These are phyloP conservation scores for Plebejus anna DNA, from an alignment of 2,888 invertebrate genomes.

Conservation along the genomic window DNA sequence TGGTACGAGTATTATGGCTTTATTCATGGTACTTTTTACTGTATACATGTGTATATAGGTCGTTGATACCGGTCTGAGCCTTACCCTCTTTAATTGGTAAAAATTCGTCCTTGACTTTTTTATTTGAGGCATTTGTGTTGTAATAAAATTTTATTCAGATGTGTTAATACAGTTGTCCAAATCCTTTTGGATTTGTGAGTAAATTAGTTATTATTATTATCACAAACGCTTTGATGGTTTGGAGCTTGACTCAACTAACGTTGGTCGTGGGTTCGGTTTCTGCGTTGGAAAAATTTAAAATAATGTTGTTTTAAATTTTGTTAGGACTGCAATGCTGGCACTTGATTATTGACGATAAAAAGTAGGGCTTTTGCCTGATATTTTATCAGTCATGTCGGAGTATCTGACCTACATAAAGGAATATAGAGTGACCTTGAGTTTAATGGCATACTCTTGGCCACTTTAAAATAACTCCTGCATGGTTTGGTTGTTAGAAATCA, in stretches of 20 bases:
- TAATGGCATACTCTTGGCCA: not conserved
- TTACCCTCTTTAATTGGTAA: not conserved
- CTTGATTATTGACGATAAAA: not conserved
- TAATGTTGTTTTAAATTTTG: not conserved
- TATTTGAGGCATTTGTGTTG: too few relatives aligned
- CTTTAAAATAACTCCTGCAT: not conserved
- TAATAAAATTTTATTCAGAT: too few relatives aligned
- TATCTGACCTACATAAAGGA: not conserved
- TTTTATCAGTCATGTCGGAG: not conserved
- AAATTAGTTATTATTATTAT: not conserved
- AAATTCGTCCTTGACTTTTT: not conserved
- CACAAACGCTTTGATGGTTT: not conserved
- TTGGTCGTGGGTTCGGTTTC: not conserved
- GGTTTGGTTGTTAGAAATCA: not conserved
- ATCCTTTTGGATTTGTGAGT: not conserved
- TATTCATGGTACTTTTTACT: slow-evolving; percentile 12
- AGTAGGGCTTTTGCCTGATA: not conserved
- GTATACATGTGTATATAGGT: slow-evolving; percentile 3
- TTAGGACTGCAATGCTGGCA: not conserved
- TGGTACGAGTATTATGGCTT: slow-evolving; percentile 1
- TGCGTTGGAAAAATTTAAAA: too few relatives aligned
- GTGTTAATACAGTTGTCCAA: not conserved
- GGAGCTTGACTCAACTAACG: not conserved
- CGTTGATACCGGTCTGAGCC: not conserved
- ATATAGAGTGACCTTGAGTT: not conserved